These are phyloP conservation scores for Dasysyrphus tricinctus DNA, from an alignment of 2,888 invertebrate genomes.

Conservation along the genomic window DNA sequence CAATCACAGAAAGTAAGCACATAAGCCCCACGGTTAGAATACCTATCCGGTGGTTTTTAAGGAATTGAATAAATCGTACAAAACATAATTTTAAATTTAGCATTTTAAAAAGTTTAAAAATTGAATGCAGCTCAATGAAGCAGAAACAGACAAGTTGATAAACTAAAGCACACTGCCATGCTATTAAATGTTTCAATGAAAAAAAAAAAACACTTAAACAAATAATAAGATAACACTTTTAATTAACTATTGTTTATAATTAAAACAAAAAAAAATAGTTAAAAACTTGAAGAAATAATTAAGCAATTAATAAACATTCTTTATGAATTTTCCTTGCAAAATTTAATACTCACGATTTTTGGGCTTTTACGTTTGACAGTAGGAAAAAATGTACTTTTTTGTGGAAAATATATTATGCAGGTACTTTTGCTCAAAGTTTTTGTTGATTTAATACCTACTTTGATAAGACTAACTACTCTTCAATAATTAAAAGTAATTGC, in stretches of 20 bases:
- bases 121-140: neutral
- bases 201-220: constrained; percentile 1
- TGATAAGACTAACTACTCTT: too few relatives aligned
- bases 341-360: too few relatives aligned
- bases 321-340: too few relatives aligned
- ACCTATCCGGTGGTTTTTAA: neutral
- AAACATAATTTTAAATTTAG: neutral
- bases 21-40: neutral
- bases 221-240: neutral
- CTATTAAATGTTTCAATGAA: neutral
- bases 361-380: too few relatives aligned
- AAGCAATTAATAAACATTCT: too few relatives aligned
- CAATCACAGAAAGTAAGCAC: neutral
- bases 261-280: neutral
- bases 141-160: neutral
- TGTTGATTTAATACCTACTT: too few relatives aligned
- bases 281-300: neutral
- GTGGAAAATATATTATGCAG: too few relatives aligned
- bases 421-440: too few relatives aligned
- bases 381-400: too few relatives aligned
- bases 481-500: too few relatives aligned
- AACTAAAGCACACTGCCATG: neutral
- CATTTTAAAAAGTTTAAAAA: neutral
- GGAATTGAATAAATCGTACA: neutral
- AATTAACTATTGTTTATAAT: neutral